phyloP scores from a whole-genome alignment of 1,140 invertebrate genomes.

The Drosophila sproati region DNA sequence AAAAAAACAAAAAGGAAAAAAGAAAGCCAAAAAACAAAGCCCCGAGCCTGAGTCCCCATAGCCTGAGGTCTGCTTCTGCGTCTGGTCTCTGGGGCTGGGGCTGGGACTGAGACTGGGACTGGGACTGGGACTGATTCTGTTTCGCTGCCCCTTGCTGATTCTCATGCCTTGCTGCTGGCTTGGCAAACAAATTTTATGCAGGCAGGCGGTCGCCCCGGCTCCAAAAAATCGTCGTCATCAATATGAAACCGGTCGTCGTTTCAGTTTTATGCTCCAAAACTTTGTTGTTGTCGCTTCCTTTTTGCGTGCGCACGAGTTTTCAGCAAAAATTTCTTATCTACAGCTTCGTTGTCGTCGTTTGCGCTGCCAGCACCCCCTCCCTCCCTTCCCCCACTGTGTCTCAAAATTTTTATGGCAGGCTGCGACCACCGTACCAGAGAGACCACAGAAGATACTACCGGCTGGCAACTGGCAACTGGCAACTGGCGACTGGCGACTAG shows the following conservation, averaged over 20 bases:
- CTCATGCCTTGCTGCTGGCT: constrained; percentile 21
- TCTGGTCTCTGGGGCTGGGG: neutral
- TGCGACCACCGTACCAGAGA: constrained; percentile 1
- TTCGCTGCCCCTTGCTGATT: constrained; percentile 38
- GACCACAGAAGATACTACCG: neutral
- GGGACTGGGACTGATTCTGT: constrained; percentile 3
- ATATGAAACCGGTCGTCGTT: constrained; percentile 58
- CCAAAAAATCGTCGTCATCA: constrained; percentile 52
- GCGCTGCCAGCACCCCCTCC: neutral
- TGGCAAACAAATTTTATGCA: constrained; percentile 78
- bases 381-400: constrained; percentile 21
- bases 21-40: neutral
- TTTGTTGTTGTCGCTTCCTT: constrained; percentile 57
- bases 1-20: neutral
- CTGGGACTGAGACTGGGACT: neutral
- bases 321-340: constrained; percentile 82
- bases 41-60: constrained; percentile 9
- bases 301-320: constrained; percentile 78
- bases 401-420: constrained; percentile 77
- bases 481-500: constrained; percentile 1
- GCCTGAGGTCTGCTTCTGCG: neutral
- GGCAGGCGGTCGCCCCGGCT: constrained; percentile 39
- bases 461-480: too few relatives aligned
- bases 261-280: constrained; percentile 2
- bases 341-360: constrained; percentile 19